Conservation (phyloP, 2,888 invertebrate genomes). For the Actias luna region DNA sequence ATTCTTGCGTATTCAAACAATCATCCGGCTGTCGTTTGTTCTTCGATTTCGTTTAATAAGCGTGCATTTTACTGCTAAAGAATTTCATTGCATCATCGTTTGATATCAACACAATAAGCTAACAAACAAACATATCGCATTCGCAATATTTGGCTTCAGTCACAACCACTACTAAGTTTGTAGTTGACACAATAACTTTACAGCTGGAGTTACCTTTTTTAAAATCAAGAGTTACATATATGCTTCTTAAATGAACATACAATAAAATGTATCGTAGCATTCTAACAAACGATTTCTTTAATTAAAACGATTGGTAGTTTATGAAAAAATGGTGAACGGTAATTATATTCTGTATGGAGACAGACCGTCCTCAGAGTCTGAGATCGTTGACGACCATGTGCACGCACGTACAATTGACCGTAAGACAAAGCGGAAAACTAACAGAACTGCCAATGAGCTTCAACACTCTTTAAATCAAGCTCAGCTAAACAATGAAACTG, state of each 20-base stretch:
- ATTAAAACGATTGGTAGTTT: conserved; percentile 22
- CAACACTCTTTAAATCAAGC: conserved; percentile 61
- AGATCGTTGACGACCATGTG: conserved; percentile 71
- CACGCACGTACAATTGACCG: conserved; percentile 62
- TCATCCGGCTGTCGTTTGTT: conserved; percentile 31
- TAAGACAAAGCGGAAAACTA: conserved; percentile 57
- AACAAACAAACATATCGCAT: conserved; percentile 71
- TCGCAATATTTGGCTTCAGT: conserved; percentile 46
- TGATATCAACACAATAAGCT: conserved; percentile 37
- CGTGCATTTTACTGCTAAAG: conserved; percentile 54
- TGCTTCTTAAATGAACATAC: conserved; percentile 31
- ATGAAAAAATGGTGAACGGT: conserved; percentile 70
- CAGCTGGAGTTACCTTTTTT: conserved; percentile 29
- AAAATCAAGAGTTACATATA: conserved; percentile 28
- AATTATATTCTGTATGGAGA: conserved; percentile 75
- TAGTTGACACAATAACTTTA: conserved; percentile 33
- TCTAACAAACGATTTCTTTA: conserved; percentile 27
- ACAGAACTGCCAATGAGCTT: conserved; percentile 63
- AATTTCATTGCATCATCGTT: conserved; percentile 53
- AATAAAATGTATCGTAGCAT: conserved; percentile 44
- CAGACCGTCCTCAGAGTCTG: conserved; percentile 68
- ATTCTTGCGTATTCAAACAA: conserved; percentile 30
- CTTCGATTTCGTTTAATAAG: conserved; percentile 42
- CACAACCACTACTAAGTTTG: conserved; percentile 38
- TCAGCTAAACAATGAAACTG: conserved; percentile 72